Conservation (phyloP, 2,888 invertebrate species). For the Spodoptera picta region DNA sequence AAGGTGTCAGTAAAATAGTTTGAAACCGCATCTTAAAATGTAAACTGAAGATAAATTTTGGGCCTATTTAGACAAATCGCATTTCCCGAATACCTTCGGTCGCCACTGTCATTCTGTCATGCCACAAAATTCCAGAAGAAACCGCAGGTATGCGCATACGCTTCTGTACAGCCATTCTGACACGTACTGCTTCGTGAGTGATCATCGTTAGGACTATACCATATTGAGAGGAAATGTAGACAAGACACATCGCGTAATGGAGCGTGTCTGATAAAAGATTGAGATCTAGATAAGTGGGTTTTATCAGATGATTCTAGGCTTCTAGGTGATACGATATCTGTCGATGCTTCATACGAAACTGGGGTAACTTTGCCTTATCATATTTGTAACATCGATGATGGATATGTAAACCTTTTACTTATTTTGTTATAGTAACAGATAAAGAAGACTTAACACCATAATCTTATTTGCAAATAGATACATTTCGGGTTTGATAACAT, state of each 20-base stretch:
- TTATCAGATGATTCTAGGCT: background rate
- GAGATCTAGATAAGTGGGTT: conserved; percentile 15
- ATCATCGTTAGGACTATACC: conserved; percentile 40
- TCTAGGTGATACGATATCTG: conserved; percentile 1
- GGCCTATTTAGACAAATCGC: conserved; percentile 38
- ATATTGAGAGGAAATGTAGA: conserved; percentile 26
- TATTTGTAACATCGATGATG: too few relatives aligned
- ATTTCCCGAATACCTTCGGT: conserved; percentile 44
- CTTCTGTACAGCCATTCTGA: conserved; percentile 52
- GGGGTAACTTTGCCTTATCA: too few relatives aligned
- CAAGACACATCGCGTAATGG: conserved; percentile 23
- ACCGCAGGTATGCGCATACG: conserved; percentile 60
- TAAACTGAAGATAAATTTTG: conserved; percentile 39
- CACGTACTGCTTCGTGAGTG: conserved; percentile 58
- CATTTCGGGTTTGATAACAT: background rate
- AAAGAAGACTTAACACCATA: background rate
- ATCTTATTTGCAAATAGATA: background rate
- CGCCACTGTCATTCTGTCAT: conserved; percentile 44
- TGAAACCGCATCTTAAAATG: conserved; percentile 12
- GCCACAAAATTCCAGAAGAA: conserved; percentile 51
- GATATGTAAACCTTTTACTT: too few relatives aligned
- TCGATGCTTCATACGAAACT: too few relatives aligned
- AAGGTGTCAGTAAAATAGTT: conserved; percentile 10
- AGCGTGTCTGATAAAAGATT: conserved; percentile 11
- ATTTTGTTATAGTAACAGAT: background rate